Conservation (phyloP, 2,888 invertebrate species). For the Dioctria linearis region DNA sequence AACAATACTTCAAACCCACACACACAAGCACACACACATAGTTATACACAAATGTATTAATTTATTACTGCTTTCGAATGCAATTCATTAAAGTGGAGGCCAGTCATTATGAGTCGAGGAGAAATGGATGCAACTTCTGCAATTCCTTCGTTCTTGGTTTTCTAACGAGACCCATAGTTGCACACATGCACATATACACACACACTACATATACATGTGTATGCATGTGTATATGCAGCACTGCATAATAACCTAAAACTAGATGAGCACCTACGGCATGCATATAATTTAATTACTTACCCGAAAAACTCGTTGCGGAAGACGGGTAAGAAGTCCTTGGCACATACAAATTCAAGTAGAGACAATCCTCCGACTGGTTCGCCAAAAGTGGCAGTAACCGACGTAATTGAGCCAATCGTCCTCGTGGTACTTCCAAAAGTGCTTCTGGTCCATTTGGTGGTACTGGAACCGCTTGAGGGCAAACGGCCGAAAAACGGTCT, state of each 20-base stretch:
- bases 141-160: neutral
- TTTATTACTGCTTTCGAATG: slow-evolving; percentile 38
- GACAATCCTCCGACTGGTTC: slow-evolving; percentile 98
- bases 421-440: slow-evolving; percentile 84
- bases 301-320: slow-evolving; percentile 63
- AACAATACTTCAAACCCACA: too few species aligned
- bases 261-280: neutral
- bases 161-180: neutral
- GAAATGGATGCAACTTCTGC: neutral
- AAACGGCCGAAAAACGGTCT: slow-evolving; percentile 87
- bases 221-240: neutral
- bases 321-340: slow-evolving; percentile 75
- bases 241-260: slow-evolving; percentile 15
- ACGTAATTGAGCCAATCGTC: slow-evolving; percentile 87
- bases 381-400: slow-evolving; percentile 86
- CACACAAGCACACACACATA: neutral
- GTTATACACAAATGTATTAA: slow-evolving; percentile 16
- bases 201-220: too few species aligned
- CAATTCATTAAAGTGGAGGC: slow-evolving; percentile 20
- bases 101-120: slow-evolving; percentile 24
- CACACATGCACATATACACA: too few species aligned
- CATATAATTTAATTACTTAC: slow-evolving; percentile 46
- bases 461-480: slow-evolving; percentile 85
- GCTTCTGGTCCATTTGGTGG: slow-evolving; percentile 73
- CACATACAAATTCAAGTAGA: slow-evolving; percentile 96